Percentiles rank a stretch among this genome's conserved stretches.
phyloP scores from a whole-genome alignment of 2,888 invertebrate species.

The Linnaemya tessellans region DNA sequence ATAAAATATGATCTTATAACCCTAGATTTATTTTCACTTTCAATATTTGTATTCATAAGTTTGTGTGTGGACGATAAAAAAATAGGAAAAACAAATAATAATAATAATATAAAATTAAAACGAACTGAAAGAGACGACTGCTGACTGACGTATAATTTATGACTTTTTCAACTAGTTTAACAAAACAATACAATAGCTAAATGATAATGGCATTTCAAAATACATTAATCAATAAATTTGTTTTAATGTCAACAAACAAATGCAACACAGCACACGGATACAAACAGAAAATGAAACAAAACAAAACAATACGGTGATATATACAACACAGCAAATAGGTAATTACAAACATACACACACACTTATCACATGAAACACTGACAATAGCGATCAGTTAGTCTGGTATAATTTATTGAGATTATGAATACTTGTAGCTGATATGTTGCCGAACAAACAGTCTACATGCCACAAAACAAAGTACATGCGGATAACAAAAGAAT shows the following conservation, averaged over 20 bases:
- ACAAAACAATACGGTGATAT: conserved; percentile 6
- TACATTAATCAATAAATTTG: conserved; percentile 82
- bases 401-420: background rate
- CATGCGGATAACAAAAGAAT: conserved; percentile 44
- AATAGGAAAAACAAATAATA: background rate
- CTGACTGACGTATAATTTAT: conserved; percentile 66
- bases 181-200: conserved; percentile 66
- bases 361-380: conserved; percentile 28
- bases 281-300: conserved; percentile 23
- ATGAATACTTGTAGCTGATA: background rate
- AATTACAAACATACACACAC: too few relatives aligned
- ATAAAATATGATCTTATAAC: conserved; percentile 70
- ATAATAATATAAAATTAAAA: conserved; percentile 28
- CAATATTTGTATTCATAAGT: conserved; percentile 45
- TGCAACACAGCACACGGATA: conserved; percentile 12
- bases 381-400: conserved; percentile 30
- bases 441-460: conserved; percentile 8
- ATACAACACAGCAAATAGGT: conserved; percentile 11
- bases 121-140: conserved; percentile 20
- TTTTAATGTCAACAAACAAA: conserved; percentile 75
- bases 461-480: conserved; percentile 62
- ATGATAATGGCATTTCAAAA: conserved; percentile 68
- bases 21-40: conserved; percentile 74
- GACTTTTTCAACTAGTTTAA: conserved; percentile 68
- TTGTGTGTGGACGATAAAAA: background rate